Conservation (phyloP, 2,113 vertebrate genomes). For the Malaclemys terrapin region DNA sequence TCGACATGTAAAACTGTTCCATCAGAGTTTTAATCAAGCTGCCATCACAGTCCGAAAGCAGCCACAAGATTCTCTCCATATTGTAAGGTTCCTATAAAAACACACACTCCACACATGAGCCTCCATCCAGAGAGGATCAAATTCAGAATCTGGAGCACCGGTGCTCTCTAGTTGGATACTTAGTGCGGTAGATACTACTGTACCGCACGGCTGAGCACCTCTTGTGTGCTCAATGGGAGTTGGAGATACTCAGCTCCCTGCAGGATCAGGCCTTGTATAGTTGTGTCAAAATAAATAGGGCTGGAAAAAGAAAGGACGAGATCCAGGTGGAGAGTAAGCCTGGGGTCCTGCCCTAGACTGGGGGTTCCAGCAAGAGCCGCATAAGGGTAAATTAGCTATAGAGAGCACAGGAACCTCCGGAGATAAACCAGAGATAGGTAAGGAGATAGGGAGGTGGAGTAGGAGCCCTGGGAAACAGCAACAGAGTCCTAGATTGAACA, state of each 20-base stretch:
- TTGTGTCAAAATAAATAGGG: background rate
- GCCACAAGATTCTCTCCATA: constrained; percentile 94
- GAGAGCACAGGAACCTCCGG: background rate
- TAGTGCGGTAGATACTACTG: constrained; percentile 34
- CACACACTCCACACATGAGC: background rate
- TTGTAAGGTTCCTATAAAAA: constrained; percentile 91
- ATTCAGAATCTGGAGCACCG: background rate
- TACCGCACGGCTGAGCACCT: background rate
- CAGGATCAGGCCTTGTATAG: background rate
- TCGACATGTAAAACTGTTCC: constrained; percentile 85
- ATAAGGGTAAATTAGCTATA: background rate
- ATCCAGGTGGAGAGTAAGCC: background rate
- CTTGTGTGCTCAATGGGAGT: background rate
- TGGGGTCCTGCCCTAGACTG: background rate
- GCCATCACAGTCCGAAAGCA: constrained; percentile 82
- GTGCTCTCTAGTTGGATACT: constrained; percentile 53
- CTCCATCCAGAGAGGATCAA: background rate
- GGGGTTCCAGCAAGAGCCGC: too few species aligned
- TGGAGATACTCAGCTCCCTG: background rate
- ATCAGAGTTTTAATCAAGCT: constrained; percentile 82
- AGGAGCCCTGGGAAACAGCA: background rate
- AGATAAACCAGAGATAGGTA: background rate
- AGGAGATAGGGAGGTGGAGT: background rate
- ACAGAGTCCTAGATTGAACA: background rate
- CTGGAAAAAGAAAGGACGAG: background rate